Evolutionary conservation across 2,113 vertebrate species (phyloP).

Genomic region (Pseudopipra pipra): DNA sequence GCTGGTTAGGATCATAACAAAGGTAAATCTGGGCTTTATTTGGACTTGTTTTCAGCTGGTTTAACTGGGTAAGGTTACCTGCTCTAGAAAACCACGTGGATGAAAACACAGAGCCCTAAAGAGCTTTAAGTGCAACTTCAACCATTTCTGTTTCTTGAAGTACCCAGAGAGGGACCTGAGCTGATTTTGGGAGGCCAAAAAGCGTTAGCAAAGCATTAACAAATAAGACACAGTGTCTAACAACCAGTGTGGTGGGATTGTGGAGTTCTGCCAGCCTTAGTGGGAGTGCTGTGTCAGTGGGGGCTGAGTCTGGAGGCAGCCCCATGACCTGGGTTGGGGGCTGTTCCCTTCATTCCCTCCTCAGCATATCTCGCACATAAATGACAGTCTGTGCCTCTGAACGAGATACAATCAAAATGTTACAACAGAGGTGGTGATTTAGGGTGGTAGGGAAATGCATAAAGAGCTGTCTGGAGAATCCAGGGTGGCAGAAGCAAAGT

Average conservation of each 20-base stretch:
- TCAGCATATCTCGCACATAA: neutral
- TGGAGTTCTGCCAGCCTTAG: neutral
- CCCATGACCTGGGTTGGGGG: fast-evolving
- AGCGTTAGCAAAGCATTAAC: neutral
- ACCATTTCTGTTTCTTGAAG: neutral
- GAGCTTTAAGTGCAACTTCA: neutral
- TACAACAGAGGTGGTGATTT: neutral
- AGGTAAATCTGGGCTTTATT: neutral
- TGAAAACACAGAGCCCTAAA: neutral
- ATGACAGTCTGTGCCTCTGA: neutral
- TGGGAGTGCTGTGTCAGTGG: neutral
- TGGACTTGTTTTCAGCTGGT: neutral
- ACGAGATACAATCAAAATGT: neutral
- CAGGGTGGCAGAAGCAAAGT: neutral
- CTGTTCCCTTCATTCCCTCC: neutral
- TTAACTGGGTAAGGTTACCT: neutral
- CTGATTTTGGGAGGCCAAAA: neutral
- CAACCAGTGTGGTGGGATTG: neutral
- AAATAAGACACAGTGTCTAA: fast-evolving
- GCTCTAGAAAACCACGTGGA: neutral
- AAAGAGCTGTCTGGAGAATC: neutral
- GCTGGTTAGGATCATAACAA: neutral
- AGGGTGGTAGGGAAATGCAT: neutral
- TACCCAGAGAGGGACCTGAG: neutral
- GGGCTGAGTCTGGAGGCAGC: neutral